A percentile compares a stretch with the other conserved stretches of the same genome.
Evolutionary conservation across 2,797 vertebrate genomes (phyloP).

Genomic region (Macrochelys suwanniensis): DNA sequence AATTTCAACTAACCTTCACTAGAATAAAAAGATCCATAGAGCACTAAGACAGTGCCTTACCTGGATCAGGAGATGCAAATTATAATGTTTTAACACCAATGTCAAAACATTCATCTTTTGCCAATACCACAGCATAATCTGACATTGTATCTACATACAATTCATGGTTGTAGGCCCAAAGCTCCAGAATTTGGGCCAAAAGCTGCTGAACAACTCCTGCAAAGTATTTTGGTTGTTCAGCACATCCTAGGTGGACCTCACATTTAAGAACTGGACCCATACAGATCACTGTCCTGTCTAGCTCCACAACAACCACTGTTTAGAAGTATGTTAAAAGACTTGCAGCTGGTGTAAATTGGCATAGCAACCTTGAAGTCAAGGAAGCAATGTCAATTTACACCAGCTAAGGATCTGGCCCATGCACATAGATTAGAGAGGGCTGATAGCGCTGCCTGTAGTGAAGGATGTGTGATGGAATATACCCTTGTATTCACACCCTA

Average conservation of each 20-base stretch:
- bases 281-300: background rate
- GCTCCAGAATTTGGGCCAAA: accelerated
- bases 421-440: background rate
- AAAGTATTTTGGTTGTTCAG: background rate
- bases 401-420: background rate
- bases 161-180: accelerated
- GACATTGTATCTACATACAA: background rate
- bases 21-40: background rate
- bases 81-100: background rate
- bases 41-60: background rate
- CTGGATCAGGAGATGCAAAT: background rate
- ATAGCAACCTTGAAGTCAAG: background rate
- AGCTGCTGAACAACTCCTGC: background rate
- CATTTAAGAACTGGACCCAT: background rate
- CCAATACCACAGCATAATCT: background rate
- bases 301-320: background rate
- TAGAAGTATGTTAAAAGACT: background rate
- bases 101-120: background rate
- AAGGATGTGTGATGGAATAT: no score
- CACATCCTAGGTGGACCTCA: background rate
- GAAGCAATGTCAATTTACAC: background rate
- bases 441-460: no score
- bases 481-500: no score
- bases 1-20: background rate
- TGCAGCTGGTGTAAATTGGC: background rate